phyloP scores from a whole-genome alignment of 2,888 invertebrate genomes.

The Dascillus cervinus region DNA sequence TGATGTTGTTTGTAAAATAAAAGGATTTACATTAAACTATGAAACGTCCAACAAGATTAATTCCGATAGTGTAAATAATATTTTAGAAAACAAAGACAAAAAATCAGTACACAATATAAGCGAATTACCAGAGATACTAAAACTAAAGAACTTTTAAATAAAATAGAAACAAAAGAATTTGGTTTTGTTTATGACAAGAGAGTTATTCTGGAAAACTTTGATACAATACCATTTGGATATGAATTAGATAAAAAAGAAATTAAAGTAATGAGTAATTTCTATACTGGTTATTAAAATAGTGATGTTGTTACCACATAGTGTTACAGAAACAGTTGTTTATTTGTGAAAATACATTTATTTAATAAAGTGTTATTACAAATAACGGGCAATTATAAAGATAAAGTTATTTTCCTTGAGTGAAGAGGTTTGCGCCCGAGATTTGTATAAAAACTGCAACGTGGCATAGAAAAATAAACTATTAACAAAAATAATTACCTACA shows the following conservation, averaged over 20 bases:
- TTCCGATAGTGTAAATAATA: slow-evolving; percentile 2
- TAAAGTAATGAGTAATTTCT: no score
- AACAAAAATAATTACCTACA: no score
- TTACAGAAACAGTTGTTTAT: no score
- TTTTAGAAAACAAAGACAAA: slow-evolving; percentile 4
- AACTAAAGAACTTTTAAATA: slow-evolving; percentile 6
- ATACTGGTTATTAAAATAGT: no score
- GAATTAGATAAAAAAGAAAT: background rate
- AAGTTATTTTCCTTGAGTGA: no score
- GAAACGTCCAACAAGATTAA: slow-evolving; percentile 6
- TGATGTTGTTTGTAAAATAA: slow-evolving; percentile 9
- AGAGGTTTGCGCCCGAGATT: no score
- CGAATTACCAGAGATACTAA: slow-evolving; percentile 7
- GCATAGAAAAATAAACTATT: no score
- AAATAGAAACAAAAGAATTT: slow-evolving; percentile 7
- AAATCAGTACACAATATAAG: slow-evolving; percentile 4
- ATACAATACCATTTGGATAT: slow-evolving; percentile 4
- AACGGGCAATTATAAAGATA: no score
- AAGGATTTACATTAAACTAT: slow-evolving; percentile 11
- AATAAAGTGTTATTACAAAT: no score
- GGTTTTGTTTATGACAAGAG: slow-evolving; percentile 4
- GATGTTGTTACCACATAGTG: no score
- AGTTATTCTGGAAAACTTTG: slow-evolving; percentile 5
- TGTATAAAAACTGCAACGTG: no score
- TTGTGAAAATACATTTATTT: no score